Percentiles rank a stretch among this genome's conserved stretches.
Conservation (phyloP, 2,113 vertebrate genomes). For the Apteryx mantelli region DNA sequence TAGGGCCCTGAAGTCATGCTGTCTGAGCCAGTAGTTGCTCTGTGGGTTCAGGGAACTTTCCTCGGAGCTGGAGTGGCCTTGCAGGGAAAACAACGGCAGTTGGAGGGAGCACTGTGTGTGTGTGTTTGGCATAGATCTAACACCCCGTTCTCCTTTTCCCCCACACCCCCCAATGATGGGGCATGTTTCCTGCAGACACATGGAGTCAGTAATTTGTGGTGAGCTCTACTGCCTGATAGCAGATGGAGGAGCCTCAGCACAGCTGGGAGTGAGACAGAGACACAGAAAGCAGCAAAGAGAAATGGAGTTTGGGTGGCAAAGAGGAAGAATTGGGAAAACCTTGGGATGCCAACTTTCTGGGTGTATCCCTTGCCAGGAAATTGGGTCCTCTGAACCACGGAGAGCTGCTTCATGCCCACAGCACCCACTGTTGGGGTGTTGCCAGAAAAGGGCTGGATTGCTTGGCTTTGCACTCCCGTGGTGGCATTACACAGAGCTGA, state of each 20-base stretch:
- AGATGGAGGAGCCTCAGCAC: not conserved
- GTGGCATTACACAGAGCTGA: not conserved
- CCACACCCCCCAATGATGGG: not conserved
- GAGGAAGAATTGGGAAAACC: not conserved
- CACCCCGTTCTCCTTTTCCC: not conserved
- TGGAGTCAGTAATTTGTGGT: slow-evolving; percentile 15
- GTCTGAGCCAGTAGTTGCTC: not conserved
- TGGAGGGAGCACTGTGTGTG: not conserved
- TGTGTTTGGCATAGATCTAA: not conserved
- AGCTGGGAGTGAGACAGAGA: not conserved
- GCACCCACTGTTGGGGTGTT: not conserved
- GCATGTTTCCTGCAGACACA: not conserved
- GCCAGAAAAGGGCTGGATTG: not conserved
- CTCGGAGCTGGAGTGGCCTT: not conserved
- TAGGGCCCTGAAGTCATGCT: not conserved
- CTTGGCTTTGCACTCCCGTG: not conserved
- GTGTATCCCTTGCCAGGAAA: not conserved
- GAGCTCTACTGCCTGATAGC: not conserved
- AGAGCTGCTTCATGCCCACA: not conserved
- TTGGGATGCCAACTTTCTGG: not conserved
- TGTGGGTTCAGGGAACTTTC: slow-evolving; percentile 3
- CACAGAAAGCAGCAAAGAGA: not conserved
- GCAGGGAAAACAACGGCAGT: not conserved
- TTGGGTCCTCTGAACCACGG: not conserved
- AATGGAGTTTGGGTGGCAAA: not conserved